These are phyloP conservation scores for Melospiza georgiana DNA, from an alignment of 2,113 vertebrate species.

Conservation along the genomic window DNA sequence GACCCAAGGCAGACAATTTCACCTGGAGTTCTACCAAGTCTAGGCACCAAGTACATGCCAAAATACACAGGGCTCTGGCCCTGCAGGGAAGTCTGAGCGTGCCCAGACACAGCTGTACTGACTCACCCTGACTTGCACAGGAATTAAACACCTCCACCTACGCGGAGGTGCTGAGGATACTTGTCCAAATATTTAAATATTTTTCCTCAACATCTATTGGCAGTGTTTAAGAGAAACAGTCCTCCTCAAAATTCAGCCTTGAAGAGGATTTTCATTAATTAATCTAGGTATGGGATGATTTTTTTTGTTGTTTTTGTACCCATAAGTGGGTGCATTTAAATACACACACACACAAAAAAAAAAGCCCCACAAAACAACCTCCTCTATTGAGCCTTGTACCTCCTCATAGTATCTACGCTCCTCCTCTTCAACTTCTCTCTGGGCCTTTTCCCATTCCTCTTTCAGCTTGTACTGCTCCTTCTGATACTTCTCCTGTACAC, in stretches of 20 bases:
- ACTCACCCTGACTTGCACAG: background rate
- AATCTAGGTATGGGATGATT: background rate
- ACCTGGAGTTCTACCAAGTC: background rate
- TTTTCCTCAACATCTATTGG: background rate
- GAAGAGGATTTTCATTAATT: background rate
- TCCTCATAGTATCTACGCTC: constrained; percentile 94
- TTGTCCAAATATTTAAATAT: constrained; percentile 22
- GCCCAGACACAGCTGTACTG: background rate
- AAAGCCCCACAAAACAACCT: background rate
- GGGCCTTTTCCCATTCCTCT: constrained; percentile 95
- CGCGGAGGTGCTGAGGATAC: background rate
- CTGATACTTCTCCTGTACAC: constrained; percentile 88
- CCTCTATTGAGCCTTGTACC: constrained; percentile 71
- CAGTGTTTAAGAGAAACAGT: background rate
- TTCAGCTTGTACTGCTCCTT: constrained; percentile 94
- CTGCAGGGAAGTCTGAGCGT: rapidly evolving
- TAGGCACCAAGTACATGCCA: background rate
- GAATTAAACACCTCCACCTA: constrained; percentile 3
- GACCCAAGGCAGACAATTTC: background rate
- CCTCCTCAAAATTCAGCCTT: background rate
- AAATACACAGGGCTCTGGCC: background rate
- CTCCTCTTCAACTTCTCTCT: constrained; percentile 95
- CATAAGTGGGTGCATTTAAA: background rate
- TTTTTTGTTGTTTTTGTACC: background rate
- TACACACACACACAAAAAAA: no score